These are phyloP conservation scores for Pristionchus maxplancki DNA, from an alignment of 2,888 invertebrate species.

Conservation along the genomic window DNA sequence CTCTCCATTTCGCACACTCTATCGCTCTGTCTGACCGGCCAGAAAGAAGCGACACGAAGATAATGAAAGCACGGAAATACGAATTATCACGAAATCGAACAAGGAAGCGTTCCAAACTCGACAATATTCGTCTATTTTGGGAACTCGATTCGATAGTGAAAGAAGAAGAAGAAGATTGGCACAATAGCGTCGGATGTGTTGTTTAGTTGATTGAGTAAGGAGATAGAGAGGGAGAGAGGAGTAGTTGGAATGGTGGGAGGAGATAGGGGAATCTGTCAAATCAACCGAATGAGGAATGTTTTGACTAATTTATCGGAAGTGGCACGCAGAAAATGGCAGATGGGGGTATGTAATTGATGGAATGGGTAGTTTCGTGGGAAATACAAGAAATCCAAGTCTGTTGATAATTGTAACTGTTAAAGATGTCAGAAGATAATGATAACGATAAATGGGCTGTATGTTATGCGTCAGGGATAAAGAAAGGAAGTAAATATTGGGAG, in stretches of 20 bases:
- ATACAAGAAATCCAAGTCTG: no score
- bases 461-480: no score
- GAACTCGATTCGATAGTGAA: not conserved
- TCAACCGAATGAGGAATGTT: not conserved
- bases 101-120: not conserved
- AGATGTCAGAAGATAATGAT: no score
- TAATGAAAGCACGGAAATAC: no score
- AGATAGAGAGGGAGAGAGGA: not conserved
- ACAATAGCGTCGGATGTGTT: conserved; percentile 18
- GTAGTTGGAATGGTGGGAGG: not conserved
- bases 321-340: not conserved
- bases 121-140: not conserved
- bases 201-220: conserved; percentile 23
- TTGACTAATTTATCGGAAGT: conserved; percentile 5
- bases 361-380: not conserved
- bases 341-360: no score
- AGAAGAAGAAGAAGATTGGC: not conserved
- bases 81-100: not conserved
- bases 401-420: no score
- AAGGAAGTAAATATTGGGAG: no score
- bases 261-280: not conserved
- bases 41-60: no score
- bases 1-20: not conserved
- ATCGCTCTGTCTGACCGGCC: not conserved
- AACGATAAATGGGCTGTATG: no score